phyloP scores from a whole-genome alignment of 2,888 invertebrate genomes.

The Amphipoea lucens region DNA sequence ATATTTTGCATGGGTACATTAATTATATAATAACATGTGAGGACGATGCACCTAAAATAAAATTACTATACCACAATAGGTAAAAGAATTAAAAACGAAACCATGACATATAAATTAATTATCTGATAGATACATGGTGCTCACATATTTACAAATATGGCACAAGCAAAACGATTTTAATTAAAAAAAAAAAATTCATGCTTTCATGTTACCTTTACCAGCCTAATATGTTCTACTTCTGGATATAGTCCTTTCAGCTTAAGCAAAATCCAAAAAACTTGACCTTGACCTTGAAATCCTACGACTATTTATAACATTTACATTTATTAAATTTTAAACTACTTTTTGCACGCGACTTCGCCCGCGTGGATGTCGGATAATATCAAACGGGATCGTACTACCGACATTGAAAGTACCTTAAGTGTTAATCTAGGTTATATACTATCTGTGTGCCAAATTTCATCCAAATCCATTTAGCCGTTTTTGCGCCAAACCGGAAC shows the following conservation, averaged over 20 bases:
- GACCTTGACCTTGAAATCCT: slow-evolving; percentile 41
- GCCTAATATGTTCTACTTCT: neutral
- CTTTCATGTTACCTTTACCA: neutral
- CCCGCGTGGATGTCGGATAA: neutral
- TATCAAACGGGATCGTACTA: neutral
- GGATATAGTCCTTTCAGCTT: neutral
- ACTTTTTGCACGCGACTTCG: neutral
- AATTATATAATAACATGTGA: no score
- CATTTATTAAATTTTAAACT: no score
- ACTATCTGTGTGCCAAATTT: neutral
- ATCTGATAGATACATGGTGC: no score
- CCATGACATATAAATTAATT: no score
- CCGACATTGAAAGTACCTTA: neutral
- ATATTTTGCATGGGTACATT: no score
- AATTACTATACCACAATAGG: no score
- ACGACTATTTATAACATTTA: neutral
- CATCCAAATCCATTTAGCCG: no score
- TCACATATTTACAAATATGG: no score
- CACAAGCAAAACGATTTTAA: no score
- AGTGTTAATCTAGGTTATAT: neutral
- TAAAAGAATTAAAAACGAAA: no score
- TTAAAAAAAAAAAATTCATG: no score
- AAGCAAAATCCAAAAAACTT: neutral
- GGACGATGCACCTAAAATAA: no score
- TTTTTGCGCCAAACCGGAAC: neutral